These are phyloP conservation scores for Rhynchonema sp. DNA, from an alignment of 2,888 invertebrate genomes.

Conservation along the genomic window DNA sequence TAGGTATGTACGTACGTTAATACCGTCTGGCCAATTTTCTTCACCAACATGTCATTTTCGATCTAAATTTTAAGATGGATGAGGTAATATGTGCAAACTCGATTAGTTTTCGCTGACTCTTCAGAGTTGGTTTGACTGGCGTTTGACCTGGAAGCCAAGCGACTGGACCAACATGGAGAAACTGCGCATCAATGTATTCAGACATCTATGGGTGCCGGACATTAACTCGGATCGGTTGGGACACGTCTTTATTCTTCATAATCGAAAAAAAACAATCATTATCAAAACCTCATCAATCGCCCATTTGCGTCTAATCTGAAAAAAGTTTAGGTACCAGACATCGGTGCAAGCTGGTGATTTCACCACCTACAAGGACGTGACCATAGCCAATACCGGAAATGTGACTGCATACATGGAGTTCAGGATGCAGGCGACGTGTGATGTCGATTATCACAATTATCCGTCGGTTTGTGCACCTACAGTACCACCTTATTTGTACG, in stretches of 20 bases:
- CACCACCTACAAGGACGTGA: conserved; percentile 14
- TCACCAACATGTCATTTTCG: too few species aligned
- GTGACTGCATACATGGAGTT: conserved; percentile 17
- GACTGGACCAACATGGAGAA: conserved; percentile 17
- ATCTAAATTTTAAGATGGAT: too few species aligned
- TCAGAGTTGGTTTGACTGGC: conserved; percentile 19
- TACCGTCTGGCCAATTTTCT: neutral
- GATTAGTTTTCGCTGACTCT: neutral
- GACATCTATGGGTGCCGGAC: conserved; percentile 19
- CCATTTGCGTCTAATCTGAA: neutral
- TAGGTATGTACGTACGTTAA: too few species aligned
- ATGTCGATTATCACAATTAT: conserved; percentile 17
- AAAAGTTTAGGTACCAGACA: conserved; percentile 14
- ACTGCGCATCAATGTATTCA: conserved; percentile 14
- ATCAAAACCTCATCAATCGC: too few species aligned
- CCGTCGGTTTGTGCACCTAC: conserved; percentile 12
- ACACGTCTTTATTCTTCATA: too few species aligned
- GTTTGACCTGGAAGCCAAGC: conserved; percentile 17
- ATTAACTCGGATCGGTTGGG: conserved; percentile 17
- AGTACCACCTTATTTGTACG: too few species aligned
- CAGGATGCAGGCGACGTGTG: conserved; percentile 17
- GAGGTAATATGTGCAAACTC: neutral
- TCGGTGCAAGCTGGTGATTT: conserved; percentile 17
- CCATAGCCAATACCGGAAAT: conserved; percentile 13
- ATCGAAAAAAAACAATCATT: too few species aligned